A percentile compares a stretch with the other conserved stretches of the same genome.
Conservation (phyloP, 2,797 vertebrate species). For the Eupleurogrammus muticus region DNA sequence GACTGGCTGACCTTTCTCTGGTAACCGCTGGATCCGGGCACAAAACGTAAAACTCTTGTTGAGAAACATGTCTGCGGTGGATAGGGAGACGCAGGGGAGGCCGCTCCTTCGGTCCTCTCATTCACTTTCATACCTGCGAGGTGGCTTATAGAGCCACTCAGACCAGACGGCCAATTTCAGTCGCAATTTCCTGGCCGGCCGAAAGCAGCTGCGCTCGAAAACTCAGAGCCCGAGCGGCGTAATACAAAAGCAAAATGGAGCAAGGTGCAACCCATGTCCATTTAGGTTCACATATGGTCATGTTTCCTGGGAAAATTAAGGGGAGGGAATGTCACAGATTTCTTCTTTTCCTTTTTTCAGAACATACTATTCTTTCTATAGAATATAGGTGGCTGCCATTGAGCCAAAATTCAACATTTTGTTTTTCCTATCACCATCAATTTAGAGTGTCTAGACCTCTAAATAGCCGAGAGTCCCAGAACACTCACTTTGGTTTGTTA, state of each 20-base stretch:
- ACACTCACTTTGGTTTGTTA: constrained; percentile 46
- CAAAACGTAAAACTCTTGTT: constrained; percentile 13
- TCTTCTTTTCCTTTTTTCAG: too few relatives aligned
- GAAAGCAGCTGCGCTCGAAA: constrained; percentile 70
- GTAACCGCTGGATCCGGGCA: constrained; percentile 26
- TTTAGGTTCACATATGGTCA: constrained; percentile 45
- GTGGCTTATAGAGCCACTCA: constrained; percentile 58
- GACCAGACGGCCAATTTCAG: constrained; percentile 72
- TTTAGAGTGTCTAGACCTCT: constrained; percentile 20
- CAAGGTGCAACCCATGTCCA: constrained; percentile 37
- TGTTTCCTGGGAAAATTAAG: constrained; percentile 54
- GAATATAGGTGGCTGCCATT: not conserved
- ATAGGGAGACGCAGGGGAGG: constrained; percentile 29
- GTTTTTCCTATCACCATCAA: constrained; percentile 37
- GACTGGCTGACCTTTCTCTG: constrained; percentile 51
- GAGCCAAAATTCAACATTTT: constrained; percentile 24
- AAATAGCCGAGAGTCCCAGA: constrained; percentile 24
- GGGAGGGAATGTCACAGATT: constrained; percentile 21
- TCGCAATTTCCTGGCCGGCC: constrained; percentile 68
- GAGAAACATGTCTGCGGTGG: constrained; percentile 29
- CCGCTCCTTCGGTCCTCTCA: constrained; percentile 47
- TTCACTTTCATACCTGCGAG: constrained; percentile 61
- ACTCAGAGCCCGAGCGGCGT: constrained; percentile 23
- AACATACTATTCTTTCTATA: constrained; percentile 13
- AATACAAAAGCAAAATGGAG: constrained; percentile 68